Base-by-base conservation (phyloP, 2,797 vertebrate genomes). In the Spatula clypeata region DNA sequence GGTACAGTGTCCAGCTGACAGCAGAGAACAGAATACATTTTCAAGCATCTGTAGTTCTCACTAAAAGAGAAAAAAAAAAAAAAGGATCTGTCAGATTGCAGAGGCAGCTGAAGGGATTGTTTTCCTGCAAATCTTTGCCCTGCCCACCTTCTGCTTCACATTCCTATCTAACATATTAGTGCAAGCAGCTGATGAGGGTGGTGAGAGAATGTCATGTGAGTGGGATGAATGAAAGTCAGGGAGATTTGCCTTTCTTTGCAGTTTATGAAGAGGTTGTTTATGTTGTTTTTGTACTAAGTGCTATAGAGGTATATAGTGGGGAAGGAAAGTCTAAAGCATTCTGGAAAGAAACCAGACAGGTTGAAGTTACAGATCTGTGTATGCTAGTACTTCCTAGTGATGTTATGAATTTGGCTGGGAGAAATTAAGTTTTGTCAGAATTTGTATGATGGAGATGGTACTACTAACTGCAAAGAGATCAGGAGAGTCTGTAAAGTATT, bases 61-160 rank as follows among this genome's bases (percentile, higher is more conserved):
- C 23, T 18, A 19, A 38, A 24, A 6, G 38, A 61, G 18, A 60
- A 53, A 54, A 17, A 38, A 26, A 29, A 51, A 26, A 84, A 66
- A 74, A 91, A 47, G 54, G 2, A 36, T 61, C 29, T 60, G 31
- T 58, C 81, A 83, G 90, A 62, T 81, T 90, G 9, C 73, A 62
- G 58, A 93, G n/a, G 70, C 86, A 93, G 76, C 83, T 95, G 92
- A 90, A 26, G 27, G 64, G 66, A 86, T 91, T 84, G 51, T 96
- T 94, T 93, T 86, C 79, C 88, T 90, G 70, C 65, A 93, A 93
- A 88, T 79, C 79, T 90, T 81, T 95, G 73, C 21, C 88, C 94
- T 91, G 91, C 94, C 96, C 72, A 96, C 96, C 86, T 96, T 96
- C 94, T 95, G 94, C 76, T 95, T 88, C 92, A 70, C 45, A 75